Evolutionary conservation across 1,140 invertebrate species (phyloP).

Genomic region (Bilobella aurantiaca): DNA sequence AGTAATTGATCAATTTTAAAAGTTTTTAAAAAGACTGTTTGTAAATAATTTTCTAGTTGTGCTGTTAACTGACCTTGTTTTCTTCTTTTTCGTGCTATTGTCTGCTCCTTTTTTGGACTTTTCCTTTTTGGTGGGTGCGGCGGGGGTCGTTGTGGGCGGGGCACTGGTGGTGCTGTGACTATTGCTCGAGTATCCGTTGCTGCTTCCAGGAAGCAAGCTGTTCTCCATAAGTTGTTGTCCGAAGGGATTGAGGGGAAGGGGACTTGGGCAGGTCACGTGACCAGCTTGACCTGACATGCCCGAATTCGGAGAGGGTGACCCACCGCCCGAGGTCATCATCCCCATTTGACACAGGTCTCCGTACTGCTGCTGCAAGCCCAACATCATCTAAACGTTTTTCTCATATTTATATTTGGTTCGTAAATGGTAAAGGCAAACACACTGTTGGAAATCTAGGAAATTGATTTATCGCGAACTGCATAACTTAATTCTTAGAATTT

Average conservation of each 20-base stretch:
- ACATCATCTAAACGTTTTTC: conserved; percentile 33
- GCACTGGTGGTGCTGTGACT: not conserved
- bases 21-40: not conserved
- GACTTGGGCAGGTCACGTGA: not conserved
- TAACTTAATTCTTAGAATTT: too few relatives aligned
- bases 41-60: not conserved
- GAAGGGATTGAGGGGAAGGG: not conserved
- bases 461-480: too few relatives aligned
- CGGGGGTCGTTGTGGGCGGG: conserved; percentile 7
- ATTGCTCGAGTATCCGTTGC: conserved; percentile 12
- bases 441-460: too few relatives aligned
- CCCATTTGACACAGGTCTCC: conserved; percentile 28
- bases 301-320: conserved; percentile 10
- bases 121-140: conserved; percentile 32
- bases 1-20: conserved; percentile 9
- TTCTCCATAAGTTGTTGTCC: not conserved
- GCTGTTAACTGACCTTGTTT: conserved; percentile 60
- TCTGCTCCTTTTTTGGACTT: conserved; percentile 64
- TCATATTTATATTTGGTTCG: too few relatives aligned
- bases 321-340: conserved; percentile 4
- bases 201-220: not conserved
- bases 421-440: too few relatives aligned
- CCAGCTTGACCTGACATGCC: not conserved
- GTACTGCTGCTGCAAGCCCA: conserved; percentile 28
- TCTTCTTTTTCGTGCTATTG: conserved; percentile 84